A percentile compares a stretch with the other conserved stretches of the same genome.
These are phyloP conservation scores for Calliopsis andreniformis DNA, from an alignment of 1,140 invertebrate genomes.

Conservation along the genomic window DNA sequence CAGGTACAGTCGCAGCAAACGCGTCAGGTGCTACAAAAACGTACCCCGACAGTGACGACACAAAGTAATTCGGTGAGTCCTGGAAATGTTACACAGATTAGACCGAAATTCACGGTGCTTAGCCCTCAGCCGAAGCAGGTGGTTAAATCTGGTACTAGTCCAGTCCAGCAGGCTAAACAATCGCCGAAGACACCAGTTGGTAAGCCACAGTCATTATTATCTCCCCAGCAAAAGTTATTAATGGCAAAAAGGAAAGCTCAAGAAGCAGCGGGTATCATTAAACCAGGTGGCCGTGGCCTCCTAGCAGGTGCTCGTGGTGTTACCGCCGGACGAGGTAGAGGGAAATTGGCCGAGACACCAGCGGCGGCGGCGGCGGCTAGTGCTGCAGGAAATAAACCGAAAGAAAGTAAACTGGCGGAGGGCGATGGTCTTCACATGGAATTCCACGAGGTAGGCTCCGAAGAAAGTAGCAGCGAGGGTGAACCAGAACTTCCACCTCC, in stretches of 20 bases:
- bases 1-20: constrained; percentile 58
- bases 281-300: constrained; percentile 66
- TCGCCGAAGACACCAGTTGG: constrained; percentile 66
- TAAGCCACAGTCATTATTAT: constrained; percentile 74
- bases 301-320: constrained; percentile 62
- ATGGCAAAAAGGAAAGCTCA: constrained; percentile 79
- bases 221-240: constrained; percentile 78
- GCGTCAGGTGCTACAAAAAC: constrained; percentile 73
- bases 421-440: constrained; percentile 80
- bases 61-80: constrained; percentile 56
- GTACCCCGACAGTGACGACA: constrained; percentile 64
- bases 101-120: constrained; percentile 67
- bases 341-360: constrained; percentile 49
- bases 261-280: constrained; percentile 73
- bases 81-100: constrained; percentile 65
- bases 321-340: constrained; percentile 60
- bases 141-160: constrained; percentile 62
- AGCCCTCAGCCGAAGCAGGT: constrained; percentile 63
- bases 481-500: constrained; percentile 83
- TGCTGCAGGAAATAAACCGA: constrained; percentile 66
- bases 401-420: constrained; percentile 79
- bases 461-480: constrained; percentile 83
- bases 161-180: constrained; percentile 58
- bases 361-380: not conserved
- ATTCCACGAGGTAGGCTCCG: constrained; percentile 78